These are phyloP conservation scores for Silurus asotus DNA, from an alignment of 2,113 vertebrate species.

Conservation along the genomic window DNA sequence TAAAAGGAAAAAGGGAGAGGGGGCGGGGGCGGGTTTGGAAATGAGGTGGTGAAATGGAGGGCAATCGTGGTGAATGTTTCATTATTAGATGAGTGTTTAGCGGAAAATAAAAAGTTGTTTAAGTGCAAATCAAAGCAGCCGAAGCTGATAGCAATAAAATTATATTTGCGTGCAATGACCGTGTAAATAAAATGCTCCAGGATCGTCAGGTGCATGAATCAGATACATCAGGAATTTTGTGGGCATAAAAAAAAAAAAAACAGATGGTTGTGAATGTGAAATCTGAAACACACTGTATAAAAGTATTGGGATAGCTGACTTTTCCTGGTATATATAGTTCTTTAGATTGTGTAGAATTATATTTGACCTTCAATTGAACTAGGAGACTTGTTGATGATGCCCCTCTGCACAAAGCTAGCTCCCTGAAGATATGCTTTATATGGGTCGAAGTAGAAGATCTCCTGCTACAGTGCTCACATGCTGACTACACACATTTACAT, in stretches of 20 bases:
- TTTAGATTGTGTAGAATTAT: no score
- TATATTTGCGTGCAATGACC: constrained; percentile 2
- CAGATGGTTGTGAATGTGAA: no score
- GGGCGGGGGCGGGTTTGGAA: background rate
- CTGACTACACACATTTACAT: no score
- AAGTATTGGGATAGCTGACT: no score
- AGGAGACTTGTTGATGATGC: no score
- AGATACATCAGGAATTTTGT: background rate
- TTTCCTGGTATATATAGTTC: no score
- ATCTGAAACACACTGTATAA: background rate
- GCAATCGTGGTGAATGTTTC: constrained; percentile 10
- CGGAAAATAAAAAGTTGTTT: constrained; percentile 11
- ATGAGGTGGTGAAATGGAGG: constrained; percentile 23
- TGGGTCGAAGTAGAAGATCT: no score
- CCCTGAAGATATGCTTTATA: no score
- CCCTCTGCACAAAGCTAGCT: no score
- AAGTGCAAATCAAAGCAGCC: constrained; percentile 31
- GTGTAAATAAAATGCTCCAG: background rate
- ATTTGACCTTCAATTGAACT: no score
- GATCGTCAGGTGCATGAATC: background rate
- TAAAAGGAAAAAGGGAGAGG: background rate
- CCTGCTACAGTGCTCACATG: no score
- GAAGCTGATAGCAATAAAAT: constrained; percentile 8
- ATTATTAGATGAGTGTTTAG: constrained; percentile 22
- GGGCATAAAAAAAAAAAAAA: background rate